These are phyloP conservation scores for Struthio camelus DNA, from an alignment of 2,113 vertebrate species.

Conservation along the genomic window DNA sequence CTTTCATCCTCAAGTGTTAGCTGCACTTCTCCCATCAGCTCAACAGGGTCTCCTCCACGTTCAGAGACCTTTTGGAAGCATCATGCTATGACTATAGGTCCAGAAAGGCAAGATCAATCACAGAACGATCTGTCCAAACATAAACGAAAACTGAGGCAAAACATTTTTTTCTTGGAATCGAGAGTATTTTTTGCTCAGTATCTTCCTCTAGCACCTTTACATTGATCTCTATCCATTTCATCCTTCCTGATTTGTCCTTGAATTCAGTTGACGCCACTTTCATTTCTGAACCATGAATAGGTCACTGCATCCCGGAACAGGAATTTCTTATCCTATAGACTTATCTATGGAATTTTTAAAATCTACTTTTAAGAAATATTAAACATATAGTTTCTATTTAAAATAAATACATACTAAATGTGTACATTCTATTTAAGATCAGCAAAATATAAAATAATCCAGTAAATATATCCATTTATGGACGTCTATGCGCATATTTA, in stretches of 20 bases:
- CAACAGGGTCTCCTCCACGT: background rate
- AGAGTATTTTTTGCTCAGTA: slow-evolving; percentile 5
- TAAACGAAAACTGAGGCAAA: background rate
- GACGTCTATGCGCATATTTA: background rate
- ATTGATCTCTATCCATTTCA: slow-evolving; percentile 47
- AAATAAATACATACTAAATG: background rate
- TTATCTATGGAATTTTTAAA: slow-evolving; percentile 12
- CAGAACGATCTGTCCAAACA: background rate
- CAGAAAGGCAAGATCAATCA: background rate
- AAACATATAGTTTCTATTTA: background rate
- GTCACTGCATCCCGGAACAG: slow-evolving; percentile 5
- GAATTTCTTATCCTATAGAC: background rate
- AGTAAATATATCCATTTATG: background rate
- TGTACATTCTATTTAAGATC: background rate
- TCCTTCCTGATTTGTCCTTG: slow-evolving; percentile 25
- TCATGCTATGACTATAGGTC: background rate
- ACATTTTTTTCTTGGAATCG: background rate
- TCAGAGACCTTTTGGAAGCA: background rate
- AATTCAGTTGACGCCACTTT: slow-evolving; percentile 15
- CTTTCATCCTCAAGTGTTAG: background rate
- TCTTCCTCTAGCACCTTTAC: slow-evolving; percentile 43
- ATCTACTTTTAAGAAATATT: background rate
- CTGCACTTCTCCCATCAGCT: background rate
- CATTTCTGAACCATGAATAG: slow-evolving; percentile 28
- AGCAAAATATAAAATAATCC: background rate